Conservation (phyloP, 2,888 invertebrate species). For the Willowsia nigromaculata region DNA sequence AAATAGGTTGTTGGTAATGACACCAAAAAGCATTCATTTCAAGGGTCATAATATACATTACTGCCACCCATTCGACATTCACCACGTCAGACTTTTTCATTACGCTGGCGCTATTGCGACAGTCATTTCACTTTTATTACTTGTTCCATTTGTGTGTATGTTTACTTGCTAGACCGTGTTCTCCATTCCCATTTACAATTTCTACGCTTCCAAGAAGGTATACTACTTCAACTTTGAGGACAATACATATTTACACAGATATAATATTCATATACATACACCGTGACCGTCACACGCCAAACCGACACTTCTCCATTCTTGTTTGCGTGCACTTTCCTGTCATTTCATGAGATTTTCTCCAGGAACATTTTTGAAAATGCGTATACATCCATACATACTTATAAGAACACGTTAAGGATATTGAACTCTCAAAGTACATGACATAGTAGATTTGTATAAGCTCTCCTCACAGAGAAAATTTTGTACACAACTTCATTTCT, state of each 20-base stretch:
- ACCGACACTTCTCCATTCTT: not conserved
- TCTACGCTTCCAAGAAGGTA: too few species aligned
- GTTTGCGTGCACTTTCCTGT: not conserved
- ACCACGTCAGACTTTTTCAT: slow-evolving; percentile 22
- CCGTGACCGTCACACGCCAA: not conserved
- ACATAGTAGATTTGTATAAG: not conserved
- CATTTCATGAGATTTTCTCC: not conserved
- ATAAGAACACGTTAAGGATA: not conserved
- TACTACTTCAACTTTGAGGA: too few species aligned
- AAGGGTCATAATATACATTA: slow-evolving; percentile 2
- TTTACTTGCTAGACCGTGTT: not conserved
- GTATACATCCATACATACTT: not conserved
- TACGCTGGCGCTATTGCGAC: not conserved
- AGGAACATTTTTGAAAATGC: not conserved
- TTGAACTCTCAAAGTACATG: not conserved
- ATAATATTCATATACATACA: not conserved
- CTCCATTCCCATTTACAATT: not conserved
- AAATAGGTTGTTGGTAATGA: not conserved
- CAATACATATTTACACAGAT: too few species aligned
- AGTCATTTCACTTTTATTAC: slow-evolving; percentile 39
- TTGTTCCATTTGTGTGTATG: slow-evolving; percentile 8
- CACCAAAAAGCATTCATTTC: slow-evolving; percentile 47
- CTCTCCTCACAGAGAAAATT: not conserved
- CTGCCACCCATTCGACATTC: not conserved
- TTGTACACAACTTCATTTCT: not conserved